Evolutionary conservation across 2,797 vertebrate genomes (phyloP), one percentile per base, ranked within the genome.

Genomic region (Lerista edwardsae): DNA sequence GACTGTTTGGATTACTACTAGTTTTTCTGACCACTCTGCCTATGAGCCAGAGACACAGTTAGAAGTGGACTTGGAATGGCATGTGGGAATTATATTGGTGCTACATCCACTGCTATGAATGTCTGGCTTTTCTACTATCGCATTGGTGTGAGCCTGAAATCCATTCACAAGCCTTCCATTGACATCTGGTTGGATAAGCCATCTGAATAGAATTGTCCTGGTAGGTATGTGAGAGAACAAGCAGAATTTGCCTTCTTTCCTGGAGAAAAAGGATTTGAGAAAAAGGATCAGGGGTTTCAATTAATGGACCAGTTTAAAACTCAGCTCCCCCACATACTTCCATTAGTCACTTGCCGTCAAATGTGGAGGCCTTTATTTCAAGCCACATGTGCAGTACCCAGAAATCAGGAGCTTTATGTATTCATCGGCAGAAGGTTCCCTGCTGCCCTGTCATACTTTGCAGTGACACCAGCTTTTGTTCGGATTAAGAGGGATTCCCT

Each of bases 401-500:
- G 62, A 87, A 84, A 75, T 68, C 62, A 3, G 4, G 47, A 34
- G 67, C 67, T 76, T 62, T 44, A 65, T 31, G 15, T 77, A 71
- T 84, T 77, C 64, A 61, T 51, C 64, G 67, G 44, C 29, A 69
- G 34, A 72, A 71, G 21, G 41, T 72, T 80, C 72, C 78, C 77
- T 72, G 78, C 78, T 71, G 84, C 31, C 57, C 67, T 77, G 59
- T 39, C 44, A 34, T 72, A 75, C 31, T 79, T 61, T 3, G 36
- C 65, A 12, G 68, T 69, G 34, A 25, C 72, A 71, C 72, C 64
- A 25, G 41, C 83, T 65, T 41, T 4, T 82, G 61, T 84, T 76
- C 55, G 31, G 71, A 80, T 69, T 41, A 75, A 69, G 77, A 80
- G 72, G 78, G 65, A 87, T 84, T 84, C 73, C 62, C 79, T 65